These are phyloP conservation scores for Polymixis flavicincta DNA, from an alignment of 2,888 invertebrate genomes.

Conservation along the genomic window DNA sequence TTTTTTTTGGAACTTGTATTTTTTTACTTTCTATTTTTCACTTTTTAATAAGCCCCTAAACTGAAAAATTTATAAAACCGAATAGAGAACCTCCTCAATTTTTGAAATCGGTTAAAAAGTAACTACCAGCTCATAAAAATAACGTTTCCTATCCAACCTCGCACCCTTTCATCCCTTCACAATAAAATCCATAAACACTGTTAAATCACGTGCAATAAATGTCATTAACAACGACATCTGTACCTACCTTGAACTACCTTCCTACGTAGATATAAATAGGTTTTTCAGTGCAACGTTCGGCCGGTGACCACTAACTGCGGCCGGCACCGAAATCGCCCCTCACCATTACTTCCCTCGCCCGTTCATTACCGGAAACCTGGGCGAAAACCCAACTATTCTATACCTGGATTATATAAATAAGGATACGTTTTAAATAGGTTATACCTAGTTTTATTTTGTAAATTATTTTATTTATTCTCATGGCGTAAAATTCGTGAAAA, in stretches of 20 bases:
- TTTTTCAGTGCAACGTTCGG: constrained; percentile 60
- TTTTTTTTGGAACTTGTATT: no score
- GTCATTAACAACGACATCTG: constrained; percentile 36
- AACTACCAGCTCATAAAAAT: not conserved
- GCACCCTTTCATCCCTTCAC: not conserved
- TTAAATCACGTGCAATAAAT: constrained; percentile 56
- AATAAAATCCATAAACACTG: constrained; percentile 19
- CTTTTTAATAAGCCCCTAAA: no score
- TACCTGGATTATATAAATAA: constrained; percentile 46
- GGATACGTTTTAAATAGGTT: not conserved
- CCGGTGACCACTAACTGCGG: constrained; percentile 70
- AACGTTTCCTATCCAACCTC: not conserved
- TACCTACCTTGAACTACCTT: constrained; percentile 21
- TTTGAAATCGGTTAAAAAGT: not conserved
- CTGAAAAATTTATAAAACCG: no score
- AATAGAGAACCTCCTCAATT: no score
- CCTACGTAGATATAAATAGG: constrained; percentile 42
- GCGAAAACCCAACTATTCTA: constrained; percentile 64
- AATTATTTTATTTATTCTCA: no score
- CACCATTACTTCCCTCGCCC: constrained; percentile 71
- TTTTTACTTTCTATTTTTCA: no score
- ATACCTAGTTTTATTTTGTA: no score
- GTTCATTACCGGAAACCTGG: constrained; percentile 78
- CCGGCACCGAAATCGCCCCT: constrained; percentile 69
- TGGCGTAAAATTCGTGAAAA: no score